Percentiles rank a stretch among this genome's conserved stretches.
Evolutionary conservation across 2,888 invertebrate species (phyloP).

Genomic region (Drosophila nigricruria): DNA sequence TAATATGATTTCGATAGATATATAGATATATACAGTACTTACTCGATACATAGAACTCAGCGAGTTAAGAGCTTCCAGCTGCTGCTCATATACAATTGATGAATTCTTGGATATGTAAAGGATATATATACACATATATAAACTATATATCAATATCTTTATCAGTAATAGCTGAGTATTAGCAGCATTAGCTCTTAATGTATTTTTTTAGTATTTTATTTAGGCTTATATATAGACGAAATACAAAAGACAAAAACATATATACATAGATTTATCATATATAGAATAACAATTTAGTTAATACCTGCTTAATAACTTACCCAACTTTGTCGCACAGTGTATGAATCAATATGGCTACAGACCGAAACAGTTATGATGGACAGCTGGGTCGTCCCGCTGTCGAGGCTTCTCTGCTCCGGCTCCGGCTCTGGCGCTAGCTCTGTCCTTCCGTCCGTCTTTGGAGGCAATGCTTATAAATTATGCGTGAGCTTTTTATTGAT

Average conservation of each 20-base stretch:
- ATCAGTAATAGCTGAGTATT: not conserved
- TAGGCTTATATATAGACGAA: not conserved
- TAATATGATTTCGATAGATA: no score
- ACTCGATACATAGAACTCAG: not conserved
- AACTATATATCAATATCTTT: not conserved
- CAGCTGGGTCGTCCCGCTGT: conserved; percentile 3
- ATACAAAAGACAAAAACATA: not conserved
- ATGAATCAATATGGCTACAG: conserved; percentile 46
- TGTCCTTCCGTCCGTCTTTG: conserved; percentile 2
- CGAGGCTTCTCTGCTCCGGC: not conserved
- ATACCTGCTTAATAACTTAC: not conserved
- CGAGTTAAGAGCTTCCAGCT: not conserved
- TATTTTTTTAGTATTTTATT: not conserved
- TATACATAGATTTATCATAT: not conserved
- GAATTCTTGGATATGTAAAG: not conserved
- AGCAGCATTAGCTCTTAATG: not conserved
- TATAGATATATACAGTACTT: no score
- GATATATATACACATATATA: not conserved
- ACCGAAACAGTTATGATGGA: conserved; percentile 29
- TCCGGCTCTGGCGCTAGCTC: not conserved
- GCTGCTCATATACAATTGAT: no score
- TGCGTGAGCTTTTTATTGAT: conserved; percentile 71
- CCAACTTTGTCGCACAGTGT: conserved; percentile 21
- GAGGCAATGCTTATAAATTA: conserved; percentile 61
- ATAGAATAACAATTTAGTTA: not conserved